A percentile compares a stretch with the other conserved stretches of the same genome.
Conservation (phyloP, 2,113 vertebrate species). For the Silurus meridionalis region DNA sequence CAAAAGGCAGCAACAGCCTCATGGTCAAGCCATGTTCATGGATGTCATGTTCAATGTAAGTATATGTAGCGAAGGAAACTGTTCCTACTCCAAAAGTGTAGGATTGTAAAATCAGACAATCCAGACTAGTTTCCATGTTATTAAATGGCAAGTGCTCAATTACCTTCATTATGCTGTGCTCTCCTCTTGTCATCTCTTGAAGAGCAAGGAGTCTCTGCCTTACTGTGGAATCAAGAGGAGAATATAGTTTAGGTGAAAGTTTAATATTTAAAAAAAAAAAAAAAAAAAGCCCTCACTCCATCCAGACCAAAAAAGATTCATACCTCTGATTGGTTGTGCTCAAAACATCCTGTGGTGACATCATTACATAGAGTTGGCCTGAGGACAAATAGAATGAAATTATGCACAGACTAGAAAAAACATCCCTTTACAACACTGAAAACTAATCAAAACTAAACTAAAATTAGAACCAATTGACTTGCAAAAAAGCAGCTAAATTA, state of each 20-base stretch:
- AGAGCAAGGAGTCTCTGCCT: constrained; percentile 83
- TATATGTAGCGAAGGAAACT: neutral
- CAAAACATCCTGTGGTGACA: constrained; percentile 93
- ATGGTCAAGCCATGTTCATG: neutral
- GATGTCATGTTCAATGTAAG: neutral
- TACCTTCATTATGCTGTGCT: constrained; percentile 95
- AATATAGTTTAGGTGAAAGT: neutral
- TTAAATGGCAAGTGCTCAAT: neutral
- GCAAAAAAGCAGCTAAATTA: too few species aligned
- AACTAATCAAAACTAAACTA: neutral
- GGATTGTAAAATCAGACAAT: neutral
- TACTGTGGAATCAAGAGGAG: constrained; percentile 67
- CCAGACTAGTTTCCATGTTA: neutral
- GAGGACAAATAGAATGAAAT: neutral
- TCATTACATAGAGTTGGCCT: constrained; percentile 97
- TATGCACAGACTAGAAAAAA: neutral
- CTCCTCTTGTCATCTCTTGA: constrained; percentile 92
- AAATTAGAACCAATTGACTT: too few species aligned
- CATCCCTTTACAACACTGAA: neutral
- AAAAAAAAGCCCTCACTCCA: too few species aligned
- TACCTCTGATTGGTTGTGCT: constrained; percentile 83
- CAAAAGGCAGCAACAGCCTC: neutral
- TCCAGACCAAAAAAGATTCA: constrained; percentile 63
- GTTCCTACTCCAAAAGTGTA: neutral
- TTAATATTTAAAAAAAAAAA: too few species aligned